Base-by-base conservation (phyloP, 2,888 invertebrate genomes). In the Teinopalpus imperialis region DNA sequence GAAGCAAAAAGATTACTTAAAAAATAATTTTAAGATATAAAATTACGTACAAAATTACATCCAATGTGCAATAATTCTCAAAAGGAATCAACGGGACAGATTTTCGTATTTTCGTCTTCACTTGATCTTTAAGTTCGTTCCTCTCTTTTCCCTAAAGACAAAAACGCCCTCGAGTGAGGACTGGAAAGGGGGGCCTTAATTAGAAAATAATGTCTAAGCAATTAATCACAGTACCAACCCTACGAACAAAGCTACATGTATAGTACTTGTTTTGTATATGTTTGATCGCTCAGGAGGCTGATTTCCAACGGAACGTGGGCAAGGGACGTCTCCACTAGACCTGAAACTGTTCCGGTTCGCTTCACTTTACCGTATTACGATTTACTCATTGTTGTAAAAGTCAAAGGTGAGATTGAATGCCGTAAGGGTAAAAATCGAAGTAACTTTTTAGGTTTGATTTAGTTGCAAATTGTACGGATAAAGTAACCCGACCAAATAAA, bases 191-290 rank as follows among this genome's bases (percentile, higher is more conserved):
- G 79, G 72, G 69, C 78, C 78, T 85, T 86, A 87, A 87, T 88
- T 87, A 81, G 86, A 77, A 83, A 88, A 82, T 87, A 87, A 87
- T 85, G 78, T 78, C 69, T 70, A 70, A 75, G 71, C 87, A 77
- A 87, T 88, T 87, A 85, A 88, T 88, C 85, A 87, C 81, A 71
- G 75, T 48, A 27, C 24, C 47, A 71, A 65, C 72, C 74, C 72
- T 71, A 44, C 60, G 12, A 21, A 1, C 12, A 32, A 49, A 54
- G 51, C 52, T 59, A 53, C 48, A 23, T 43, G 40, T 51, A 16
- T 47, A 44, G 39, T 52, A 41, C 42, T 39, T 21, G 37, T 47
- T 53, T 36, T 34, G 35, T 48, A 20, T 26, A 41, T 45, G 43
- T 45, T 55, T 55, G 59, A 60, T 65, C 61, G 66, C 66, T 72